phyloP scores from a whole-genome alignment of 2,797 vertebrate species.

The Coregonus suidteri region DNA sequence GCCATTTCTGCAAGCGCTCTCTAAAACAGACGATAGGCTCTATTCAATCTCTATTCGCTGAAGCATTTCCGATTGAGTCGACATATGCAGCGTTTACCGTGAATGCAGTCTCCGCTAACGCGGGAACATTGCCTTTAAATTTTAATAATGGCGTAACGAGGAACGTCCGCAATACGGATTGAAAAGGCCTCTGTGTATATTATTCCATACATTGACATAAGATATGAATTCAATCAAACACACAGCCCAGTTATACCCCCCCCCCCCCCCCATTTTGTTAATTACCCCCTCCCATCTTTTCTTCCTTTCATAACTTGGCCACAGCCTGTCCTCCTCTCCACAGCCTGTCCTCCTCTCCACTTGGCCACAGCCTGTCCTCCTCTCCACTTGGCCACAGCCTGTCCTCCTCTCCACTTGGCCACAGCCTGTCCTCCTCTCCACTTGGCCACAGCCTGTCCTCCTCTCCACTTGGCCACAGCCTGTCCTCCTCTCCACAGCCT shows the following conservation, averaged over 20 bases:
- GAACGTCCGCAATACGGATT: too few species aligned
- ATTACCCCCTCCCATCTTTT: not conserved
- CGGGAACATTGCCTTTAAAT: not conserved
- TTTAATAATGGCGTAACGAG: not conserved
- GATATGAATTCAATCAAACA: not conserved
- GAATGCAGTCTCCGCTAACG: too few species aligned
- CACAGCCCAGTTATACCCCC: not conserved
- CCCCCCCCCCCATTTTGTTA: not conserved
- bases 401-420: too few species aligned
- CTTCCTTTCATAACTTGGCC: not conserved
- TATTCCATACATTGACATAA: not conserved
- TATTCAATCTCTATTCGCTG: not conserved
- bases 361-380: too few species aligned
- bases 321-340: not conserved
- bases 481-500: not conserved
- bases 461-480: too few species aligned
- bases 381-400: too few species aligned
- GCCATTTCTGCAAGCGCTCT: not conserved
- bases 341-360: not conserved
- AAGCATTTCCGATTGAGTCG: not conserved
- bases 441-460: too few species aligned
- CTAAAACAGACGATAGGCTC: too few species aligned
- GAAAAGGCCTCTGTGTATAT: too few species aligned
- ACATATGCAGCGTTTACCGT: too few species aligned
- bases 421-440: too few species aligned